Base-by-base conservation (phyloP, 1,140 invertebrate species). In the Polypedilum vanderplanki region DNA sequence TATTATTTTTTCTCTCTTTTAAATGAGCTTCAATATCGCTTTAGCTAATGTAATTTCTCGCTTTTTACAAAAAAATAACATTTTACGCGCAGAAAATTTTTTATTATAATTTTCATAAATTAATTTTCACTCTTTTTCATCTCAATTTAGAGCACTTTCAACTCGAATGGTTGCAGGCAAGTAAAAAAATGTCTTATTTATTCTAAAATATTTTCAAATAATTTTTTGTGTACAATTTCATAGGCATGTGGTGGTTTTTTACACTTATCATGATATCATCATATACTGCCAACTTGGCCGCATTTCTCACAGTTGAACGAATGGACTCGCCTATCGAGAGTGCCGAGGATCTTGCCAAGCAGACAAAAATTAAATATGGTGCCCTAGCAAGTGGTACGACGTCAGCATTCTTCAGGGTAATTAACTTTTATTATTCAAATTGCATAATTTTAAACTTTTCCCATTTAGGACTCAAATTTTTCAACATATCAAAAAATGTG, bases 241-340 rank as follows among this genome's bases (percentile, higher is more conserved):
- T 33, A 57, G 87, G 87, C 64, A 96, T 95, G 87, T 98, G 96
- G 96, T 98, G 95, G 95, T 97, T 98, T 83, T 98, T 98, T 84
- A 98, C 95, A 0, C 85, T 98, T 17, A 98, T 98, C 78, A 97
- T 99, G 90, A 98, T 98, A 79, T 98, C 96, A 15, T 98, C 96
- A 0, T 98, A 98, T 84, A 99, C 97, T 24, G 97, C 97, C 41
- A 98, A 98, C 83, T 86, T 98, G 78, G 97, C 97, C 20, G 96
- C 97, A 33, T 98, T 99, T 84, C 84, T 99, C 5, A 99, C 97
- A 0, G 96, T 41, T 3, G 96, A 98, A 81, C 86, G 95, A 77
- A 95, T 98, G 90, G 93, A 97, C 81, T 95, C 95, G 0, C 95
- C 96, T 7, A 99, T 99, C 75, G 93, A 97, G 82, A 94, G 91